Conservation (phyloP, 1,140 invertebrate species). For the Pseudomyrmex concolor region DNA sequence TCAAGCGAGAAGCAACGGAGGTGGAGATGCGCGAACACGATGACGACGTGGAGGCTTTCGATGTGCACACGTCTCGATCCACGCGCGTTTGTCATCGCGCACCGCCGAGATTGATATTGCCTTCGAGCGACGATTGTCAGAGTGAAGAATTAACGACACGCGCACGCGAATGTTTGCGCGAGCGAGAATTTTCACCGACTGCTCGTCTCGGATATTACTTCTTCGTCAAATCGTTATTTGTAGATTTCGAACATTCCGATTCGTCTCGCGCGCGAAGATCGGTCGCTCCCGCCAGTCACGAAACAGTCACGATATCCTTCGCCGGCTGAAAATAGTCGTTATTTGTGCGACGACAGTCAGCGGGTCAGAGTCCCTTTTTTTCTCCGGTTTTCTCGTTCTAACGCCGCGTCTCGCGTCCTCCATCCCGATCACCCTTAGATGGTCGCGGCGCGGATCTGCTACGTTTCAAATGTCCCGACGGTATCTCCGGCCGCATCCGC, state of each 20-base stretch:
- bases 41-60: conserved; percentile 29
- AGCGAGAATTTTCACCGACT: conserved; percentile 3
- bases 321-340: conserved; percentile 64
- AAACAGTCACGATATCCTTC: background rate
- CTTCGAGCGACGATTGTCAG: background rate
- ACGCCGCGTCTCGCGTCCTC: conserved; percentile 3
- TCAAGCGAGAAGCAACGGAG: background rate
- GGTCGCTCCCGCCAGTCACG: background rate
- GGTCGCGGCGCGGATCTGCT: conserved; percentile 68
- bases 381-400: background rate
- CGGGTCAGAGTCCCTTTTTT: conserved; percentile 36
- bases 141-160: background rate
- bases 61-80: conserved; percentile 21
- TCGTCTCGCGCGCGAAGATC: background rate
- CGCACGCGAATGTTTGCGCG: conserved; percentile 4
- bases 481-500: conserved; percentile 68
- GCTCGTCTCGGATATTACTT: background rate
- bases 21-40: background rate
- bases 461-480: conserved; percentile 76
- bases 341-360: conserved; percentile 65
- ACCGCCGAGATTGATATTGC: conserved; percentile 1
- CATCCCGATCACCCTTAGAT: conserved; percentile 11
- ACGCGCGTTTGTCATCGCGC: conserved; percentile 34
- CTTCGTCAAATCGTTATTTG: background rate
- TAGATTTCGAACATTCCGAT: background rate